Evolutionary conservation across 2,797 vertebrate species (phyloP).

Genomic region (Lutjanus argentimaculatus): DNA sequence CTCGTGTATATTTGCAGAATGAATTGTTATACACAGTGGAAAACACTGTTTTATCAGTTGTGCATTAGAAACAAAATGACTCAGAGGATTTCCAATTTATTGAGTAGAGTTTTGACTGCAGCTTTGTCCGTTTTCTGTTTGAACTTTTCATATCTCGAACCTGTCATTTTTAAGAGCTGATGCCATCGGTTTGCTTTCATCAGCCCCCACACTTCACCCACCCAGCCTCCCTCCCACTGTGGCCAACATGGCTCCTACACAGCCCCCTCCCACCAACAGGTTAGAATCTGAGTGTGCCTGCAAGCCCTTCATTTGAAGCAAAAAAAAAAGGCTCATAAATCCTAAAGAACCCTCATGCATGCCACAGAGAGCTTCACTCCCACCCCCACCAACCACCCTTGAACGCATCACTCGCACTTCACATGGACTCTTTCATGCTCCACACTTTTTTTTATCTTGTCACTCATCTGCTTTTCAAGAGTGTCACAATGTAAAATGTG

Average conservation of each 20-base stretch:
- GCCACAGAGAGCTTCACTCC: conserved; percentile 24
- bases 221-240: conserved; percentile 33
- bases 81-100: not conserved
- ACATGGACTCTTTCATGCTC: conserved; percentile 37
- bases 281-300: conserved; percentile 36
- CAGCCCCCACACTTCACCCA: conserved; percentile 1
- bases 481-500: conserved; percentile 54
- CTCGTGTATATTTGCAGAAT: not conserved
- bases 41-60: not conserved
- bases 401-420: conserved; percentile 46
- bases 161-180: conserved; percentile 4
- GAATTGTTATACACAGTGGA: not conserved
- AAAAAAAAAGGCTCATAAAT: conserved; percentile 49
- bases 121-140: not conserved
- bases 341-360: conserved; percentile 35
- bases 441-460: conserved; percentile 46
- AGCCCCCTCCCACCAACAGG: conserved; percentile 11
- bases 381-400: conserved; percentile 16
- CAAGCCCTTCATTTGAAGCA: conserved; percentile 30
- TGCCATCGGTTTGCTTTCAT: conserved; percentile 4
- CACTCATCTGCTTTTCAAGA: conserved; percentile 60
- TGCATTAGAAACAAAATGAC: not conserved
- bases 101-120: not conserved
- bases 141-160: not conserved
- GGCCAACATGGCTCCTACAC: conserved; percentile 34